Conservation (phyloP, 1,140 invertebrate genomes). For the Scylla paramamosain region DNA sequence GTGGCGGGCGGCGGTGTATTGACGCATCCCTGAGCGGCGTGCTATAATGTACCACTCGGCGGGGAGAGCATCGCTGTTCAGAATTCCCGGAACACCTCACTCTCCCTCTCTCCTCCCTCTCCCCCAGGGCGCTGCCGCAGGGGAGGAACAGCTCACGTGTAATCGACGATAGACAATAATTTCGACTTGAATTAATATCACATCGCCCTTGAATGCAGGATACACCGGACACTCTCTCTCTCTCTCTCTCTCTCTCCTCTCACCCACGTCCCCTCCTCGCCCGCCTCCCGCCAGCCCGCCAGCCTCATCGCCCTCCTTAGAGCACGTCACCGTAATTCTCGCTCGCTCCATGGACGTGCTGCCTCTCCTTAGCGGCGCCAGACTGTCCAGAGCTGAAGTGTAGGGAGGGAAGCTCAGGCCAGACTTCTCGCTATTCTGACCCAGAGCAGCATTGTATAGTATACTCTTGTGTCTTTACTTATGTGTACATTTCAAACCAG, state of each 20-base stretch:
- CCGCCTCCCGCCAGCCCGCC: too few species aligned
- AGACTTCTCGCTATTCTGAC: too few species aligned
- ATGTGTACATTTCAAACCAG: too few species aligned
- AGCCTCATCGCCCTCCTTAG: background rate
- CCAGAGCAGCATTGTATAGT: too few species aligned
- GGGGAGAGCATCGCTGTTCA: background rate
- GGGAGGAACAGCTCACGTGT: background rate
- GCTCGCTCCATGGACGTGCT: too few species aligned
- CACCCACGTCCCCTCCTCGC: too few species aligned
- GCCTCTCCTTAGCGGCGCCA: too few species aligned
- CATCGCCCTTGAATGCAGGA: slow-evolving; percentile 2
- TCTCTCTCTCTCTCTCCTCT: background rate
- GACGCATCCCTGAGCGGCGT: background rate
- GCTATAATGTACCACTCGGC: background rate
- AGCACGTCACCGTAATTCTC: background rate
- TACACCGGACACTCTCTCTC: background rate
- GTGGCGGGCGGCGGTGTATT: background rate
- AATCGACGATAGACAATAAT: slow-evolving; percentile 14
- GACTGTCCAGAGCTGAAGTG: too few species aligned
- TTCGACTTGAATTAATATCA: slow-evolving; percentile 2
- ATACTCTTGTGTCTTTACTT: too few species aligned
- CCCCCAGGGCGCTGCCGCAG: too few species aligned
- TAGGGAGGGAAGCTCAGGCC: too few species aligned
- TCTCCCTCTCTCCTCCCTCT: background rate
- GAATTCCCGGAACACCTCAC: slow-evolving; percentile 19